Conservation (phyloP, 1,140 invertebrate genomes). For the Drosophila ambigua region DNA sequence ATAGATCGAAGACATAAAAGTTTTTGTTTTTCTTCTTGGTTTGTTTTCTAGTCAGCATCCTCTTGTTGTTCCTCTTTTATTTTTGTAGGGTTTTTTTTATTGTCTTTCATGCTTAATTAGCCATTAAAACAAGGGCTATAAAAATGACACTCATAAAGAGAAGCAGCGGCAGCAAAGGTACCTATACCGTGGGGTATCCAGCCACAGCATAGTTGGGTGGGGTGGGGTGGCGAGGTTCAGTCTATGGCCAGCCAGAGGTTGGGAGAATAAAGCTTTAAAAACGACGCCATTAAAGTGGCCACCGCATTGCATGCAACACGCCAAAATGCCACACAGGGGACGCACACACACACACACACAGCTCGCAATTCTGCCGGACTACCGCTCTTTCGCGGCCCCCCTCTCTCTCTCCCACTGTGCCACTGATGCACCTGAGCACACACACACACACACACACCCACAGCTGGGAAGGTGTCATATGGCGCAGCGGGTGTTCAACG, state of each 20-base stretch:
- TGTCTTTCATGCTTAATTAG: slow-evolving; percentile 74
- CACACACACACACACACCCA: slow-evolving; percentile 32
- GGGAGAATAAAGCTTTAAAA: slow-evolving; percentile 69
- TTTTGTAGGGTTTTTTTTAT: slow-evolving; percentile 52
- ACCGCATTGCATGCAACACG: slow-evolving; percentile 68
- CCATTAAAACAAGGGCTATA: slow-evolving; percentile 74
- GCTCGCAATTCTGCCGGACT: no score
- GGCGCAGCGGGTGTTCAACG: slow-evolving; percentile 68
- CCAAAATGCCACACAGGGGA: slow-evolving; percentile 47
- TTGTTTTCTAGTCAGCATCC: slow-evolving; percentile 25
- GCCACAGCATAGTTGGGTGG: no score
- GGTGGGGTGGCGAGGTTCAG: no score
- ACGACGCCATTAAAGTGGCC: slow-evolving; percentile 75
- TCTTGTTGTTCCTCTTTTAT: slow-evolving; percentile 1
- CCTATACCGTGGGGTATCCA: neutral
- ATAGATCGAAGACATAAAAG: slow-evolving; percentile 37
- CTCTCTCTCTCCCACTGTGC: neutral
- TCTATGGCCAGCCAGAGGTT: neutral
- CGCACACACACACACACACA: neutral
- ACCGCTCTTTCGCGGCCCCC: no score
- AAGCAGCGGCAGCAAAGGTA: no score
- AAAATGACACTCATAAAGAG: slow-evolving; percentile 76
- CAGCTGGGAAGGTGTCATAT: slow-evolving; percentile 61
- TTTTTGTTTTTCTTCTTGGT: slow-evolving; percentile 7
- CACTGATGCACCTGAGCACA: slow-evolving; percentile 69